Base-by-base conservation (phyloP, 2,113 vertebrate species). In the Passer montanus region DNA sequence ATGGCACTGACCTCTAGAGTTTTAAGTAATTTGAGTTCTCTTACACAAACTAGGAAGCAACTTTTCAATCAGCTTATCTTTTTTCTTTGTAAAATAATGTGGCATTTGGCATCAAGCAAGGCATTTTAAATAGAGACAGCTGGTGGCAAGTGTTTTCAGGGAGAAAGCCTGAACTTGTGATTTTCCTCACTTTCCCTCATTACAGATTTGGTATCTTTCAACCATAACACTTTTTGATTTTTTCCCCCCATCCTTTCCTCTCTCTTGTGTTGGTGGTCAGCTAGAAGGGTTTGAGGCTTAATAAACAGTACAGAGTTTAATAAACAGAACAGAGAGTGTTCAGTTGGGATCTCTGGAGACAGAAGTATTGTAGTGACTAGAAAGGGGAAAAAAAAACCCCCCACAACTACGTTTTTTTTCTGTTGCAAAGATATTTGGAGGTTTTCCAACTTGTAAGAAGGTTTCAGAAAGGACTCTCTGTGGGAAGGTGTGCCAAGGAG, bases 61-160 rank as follows among this genome's bases (percentile, higher is more conserved):
- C 72, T 62, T 90, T 94, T 76, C 91, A 76, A 53, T 84, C 39
- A 84, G 21, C 46, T 88, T 68, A n/a, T 78, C 60, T 67, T 77
- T 64, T 53, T 74, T 70, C 43, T 63, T 59, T 49, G 31, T 67
- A 50, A 70, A 81, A 74, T 78, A 91, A 75, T 5, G 56, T 81
- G 66, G 46, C 31, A 55, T 52, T 63, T 73, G 76, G 60, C 68
- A 84, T 74, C 64, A 59, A 91, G 79, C 18, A 66, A 77, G 50
- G 30, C 68, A 74, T 91, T 89, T 89, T 37, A 96, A 94, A 80
- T 19, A 89, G 33, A 87, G 46, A 67, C 67, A 92, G 86, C 79
- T 90, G 86, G 79, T 83, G 63, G 55, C 46, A 94, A 86, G 35
- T 31, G 10, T 90, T 95, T 89, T 77, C 60, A 68, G 74, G 58